Evolutionary conservation across 1,140 invertebrate genomes (phyloP), one percentile per base, ranked within the genome.

Genomic region (Drosophila santomea): DNA sequence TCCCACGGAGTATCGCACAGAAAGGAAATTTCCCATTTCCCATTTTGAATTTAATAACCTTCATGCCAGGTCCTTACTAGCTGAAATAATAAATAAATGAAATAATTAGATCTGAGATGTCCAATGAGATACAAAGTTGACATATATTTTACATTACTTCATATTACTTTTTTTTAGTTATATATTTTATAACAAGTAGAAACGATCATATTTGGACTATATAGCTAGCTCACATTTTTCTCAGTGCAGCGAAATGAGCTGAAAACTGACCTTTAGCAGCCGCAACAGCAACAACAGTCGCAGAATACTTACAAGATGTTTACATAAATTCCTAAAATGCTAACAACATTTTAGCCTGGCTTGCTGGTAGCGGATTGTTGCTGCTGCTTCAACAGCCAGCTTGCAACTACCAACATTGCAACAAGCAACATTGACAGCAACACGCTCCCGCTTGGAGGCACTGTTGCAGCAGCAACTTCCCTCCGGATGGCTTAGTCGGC

Each of bases 301-400:
- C 88, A 69, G 78, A 83, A 59, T 84, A 81, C 89, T 88, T 89
- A 91, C 89, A 91, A 91, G 64, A 85, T 91, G 89, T 91, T 91
- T 91, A 91, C 89, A 91, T 91, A 91, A 91, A 91, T 91, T 91
- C 89, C 83, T 84, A 72, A 91, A 91, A 91, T 91, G 88, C 88
- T 91, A 91, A 91, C 88, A 91, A 91, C 89, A 84, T 91, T 79
- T 74, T 78, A 69, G 80, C 56, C 48, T 43, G 71, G 60, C 54
- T 45, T 48, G 66, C 38, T 51, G 59, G 58, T 17, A 55, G 45
- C 28, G 51, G 38, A 43, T 54, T 17, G 17, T 67, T 69, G 67
- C 57, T 57, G 64, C 45, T 35, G 55, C 54, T 36, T 32, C 52
- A 25, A 23, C 36, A 47, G 15, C 48, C 66, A 44, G 11, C 54